These are phyloP conservation scores for Otocyon megalotis DNA, from an alignment of 2,113 vertebrate genomes.

Conservation along the genomic window DNA sequence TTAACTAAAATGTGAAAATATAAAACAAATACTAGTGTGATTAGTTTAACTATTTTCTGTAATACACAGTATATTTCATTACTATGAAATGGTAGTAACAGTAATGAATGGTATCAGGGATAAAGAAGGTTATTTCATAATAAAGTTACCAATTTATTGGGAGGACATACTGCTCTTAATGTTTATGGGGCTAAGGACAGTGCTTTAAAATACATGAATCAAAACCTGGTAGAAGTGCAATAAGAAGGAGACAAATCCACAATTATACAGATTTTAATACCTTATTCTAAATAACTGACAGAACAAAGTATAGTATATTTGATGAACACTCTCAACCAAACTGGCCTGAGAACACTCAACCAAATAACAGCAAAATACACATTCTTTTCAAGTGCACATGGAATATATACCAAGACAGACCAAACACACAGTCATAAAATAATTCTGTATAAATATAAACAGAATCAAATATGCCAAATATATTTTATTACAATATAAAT, in stretches of 20 bases:
- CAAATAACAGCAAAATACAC: background rate
- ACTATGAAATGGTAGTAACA: background rate
- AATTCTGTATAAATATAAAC: background rate
- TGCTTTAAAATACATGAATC: background rate
- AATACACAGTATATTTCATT: background rate
- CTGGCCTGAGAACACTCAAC: background rate
- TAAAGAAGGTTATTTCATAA: conserved; percentile 18
- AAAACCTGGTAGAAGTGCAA: background rate
- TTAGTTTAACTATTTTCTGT: background rate
- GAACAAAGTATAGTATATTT: background rate
- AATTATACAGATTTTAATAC: background rate
- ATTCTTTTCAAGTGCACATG: background rate
- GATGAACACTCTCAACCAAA: background rate
- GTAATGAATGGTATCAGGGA: background rate
- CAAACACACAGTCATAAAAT: background rate
- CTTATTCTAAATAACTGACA: background rate
- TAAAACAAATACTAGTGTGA: background rate
- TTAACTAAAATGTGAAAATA: background rate
- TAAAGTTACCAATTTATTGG: background rate
- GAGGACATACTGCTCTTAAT: background rate
- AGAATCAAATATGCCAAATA: background rate
- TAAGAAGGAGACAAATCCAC: background rate
- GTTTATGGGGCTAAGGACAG: background rate
- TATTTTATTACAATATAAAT: background rate
- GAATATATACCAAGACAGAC: background rate